Conservation (phyloP, 1,140 invertebrate species). For the Drosophila pseudoobscura region DNA sequence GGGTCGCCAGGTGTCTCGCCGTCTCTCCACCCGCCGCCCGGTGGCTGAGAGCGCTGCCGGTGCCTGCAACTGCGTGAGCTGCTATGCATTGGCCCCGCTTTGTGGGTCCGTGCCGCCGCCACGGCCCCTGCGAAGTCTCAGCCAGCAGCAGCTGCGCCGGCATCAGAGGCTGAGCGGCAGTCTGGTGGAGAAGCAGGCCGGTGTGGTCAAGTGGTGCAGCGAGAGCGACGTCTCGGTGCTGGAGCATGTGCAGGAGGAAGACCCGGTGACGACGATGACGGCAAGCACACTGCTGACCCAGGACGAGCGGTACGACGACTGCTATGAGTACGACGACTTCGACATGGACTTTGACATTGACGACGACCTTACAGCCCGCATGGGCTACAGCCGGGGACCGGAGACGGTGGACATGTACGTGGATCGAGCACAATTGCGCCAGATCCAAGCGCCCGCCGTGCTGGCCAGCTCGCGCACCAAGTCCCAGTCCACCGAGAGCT, state of each 20-base stretch:
- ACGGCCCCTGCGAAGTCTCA: slow-evolving; percentile 71
- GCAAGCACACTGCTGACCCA: slow-evolving; percentile 3
- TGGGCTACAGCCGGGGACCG: slow-evolving; percentile 23
- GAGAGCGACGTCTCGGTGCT: slow-evolving; percentile 80
- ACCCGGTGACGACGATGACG: slow-evolving; percentile 5
- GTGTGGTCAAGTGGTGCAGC: slow-evolving; percentile 78
- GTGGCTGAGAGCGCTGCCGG: slow-evolving; percentile 41
- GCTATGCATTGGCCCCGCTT: slow-evolving; percentile 74
- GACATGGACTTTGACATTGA: slow-evolving; percentile 72
- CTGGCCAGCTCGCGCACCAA: slow-evolving; percentile 52
- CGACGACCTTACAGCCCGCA: slow-evolving; percentile 47
- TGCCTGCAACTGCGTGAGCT: slow-evolving; percentile 76
- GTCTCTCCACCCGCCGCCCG: slow-evolving; percentile 55
- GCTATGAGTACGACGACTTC: slow-evolving; percentile 71
- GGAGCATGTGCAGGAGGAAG: slow-evolving; percentile 60
- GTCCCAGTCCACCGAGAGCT: slow-evolving; percentile 78
- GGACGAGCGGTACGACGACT: slow-evolving; percentile 62
- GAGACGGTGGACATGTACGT: slow-evolving; percentile 58
- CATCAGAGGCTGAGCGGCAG: slow-evolving; percentile 74
- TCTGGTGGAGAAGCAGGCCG: slow-evolving; percentile 40
- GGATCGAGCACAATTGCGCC: slow-evolving; percentile 64
- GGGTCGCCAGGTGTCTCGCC: slow-evolving; percentile 50
- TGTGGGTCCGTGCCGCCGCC: slow-evolving; percentile 69
- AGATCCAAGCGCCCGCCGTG: slow-evolving; percentile 53
- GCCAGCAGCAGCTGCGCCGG: slow-evolving; percentile 73